A percentile compares a stretch with the other conserved stretches of the same genome.
phyloP scores from a whole-genome alignment of 2,797 vertebrate species.

The Cacajao melanocephalus region DNA sequence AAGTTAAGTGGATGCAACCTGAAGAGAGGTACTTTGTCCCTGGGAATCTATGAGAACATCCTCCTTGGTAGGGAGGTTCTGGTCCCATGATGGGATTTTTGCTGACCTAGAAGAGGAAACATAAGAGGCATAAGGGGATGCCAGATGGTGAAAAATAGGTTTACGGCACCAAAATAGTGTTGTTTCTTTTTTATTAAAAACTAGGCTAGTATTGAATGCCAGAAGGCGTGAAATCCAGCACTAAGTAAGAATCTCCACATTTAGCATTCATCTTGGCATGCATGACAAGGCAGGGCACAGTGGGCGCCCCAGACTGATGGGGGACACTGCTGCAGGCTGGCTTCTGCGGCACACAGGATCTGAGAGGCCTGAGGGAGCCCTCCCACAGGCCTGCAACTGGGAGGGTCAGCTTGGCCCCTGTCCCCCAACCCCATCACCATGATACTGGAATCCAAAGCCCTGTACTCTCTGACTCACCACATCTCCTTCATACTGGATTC shows the following conservation, averaged over 20 bases:
- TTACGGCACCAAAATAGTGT: conserved; percentile 55
- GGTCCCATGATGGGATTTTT: not conserved
- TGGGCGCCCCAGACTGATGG: not conserved
- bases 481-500: not conserved
- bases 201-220: conserved; percentile 50
- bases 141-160: conserved; percentile 70
- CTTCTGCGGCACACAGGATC: not conserved
- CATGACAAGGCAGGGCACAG: not conserved
- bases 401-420: not conserved
- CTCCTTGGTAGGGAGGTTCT: not conserved
- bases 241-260: conserved; percentile 36
- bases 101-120: conserved; percentile 52
- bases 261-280: not conserved
- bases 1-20: not conserved
- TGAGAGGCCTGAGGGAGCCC: not conserved
- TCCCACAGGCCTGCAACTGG: not conserved
- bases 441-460: not conserved
- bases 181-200: conserved; percentile 59
- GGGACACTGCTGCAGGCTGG: not conserved
- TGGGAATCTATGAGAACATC: not conserved
- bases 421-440: not conserved
- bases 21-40: not conserved
- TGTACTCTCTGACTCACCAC: not conserved
- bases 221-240: conserved; percentile 46
- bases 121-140: conserved; percentile 43